Evolutionary conservation across 1,140 invertebrate genomes (phyloP).

Genomic region (Planococcus citri): DNA sequence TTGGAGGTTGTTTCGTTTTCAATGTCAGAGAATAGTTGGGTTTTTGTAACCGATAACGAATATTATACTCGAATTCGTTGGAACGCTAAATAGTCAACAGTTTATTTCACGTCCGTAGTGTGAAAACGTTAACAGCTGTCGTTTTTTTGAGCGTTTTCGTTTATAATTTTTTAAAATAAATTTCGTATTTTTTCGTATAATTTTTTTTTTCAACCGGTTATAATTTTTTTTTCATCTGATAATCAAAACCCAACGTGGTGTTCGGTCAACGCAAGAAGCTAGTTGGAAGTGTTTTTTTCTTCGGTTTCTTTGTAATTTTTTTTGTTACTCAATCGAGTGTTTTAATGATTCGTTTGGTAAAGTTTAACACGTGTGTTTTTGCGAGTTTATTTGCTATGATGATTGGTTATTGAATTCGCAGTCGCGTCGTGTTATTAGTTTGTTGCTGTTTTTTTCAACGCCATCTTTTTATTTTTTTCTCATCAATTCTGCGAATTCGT

Average conservation of each 20-base stretch:
- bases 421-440: not conserved
- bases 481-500: too few relatives aligned
- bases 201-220: not conserved
- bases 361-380: not conserved
- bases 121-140: constrained; percentile 3
- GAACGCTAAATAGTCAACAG: constrained; percentile 7
- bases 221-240: not conserved
- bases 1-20: constrained; percentile 19
- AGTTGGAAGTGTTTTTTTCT: too few relatives aligned
- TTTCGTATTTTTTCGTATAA: not conserved
- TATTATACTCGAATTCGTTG: not conserved
- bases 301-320: too few relatives aligned
- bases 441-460: not conserved
- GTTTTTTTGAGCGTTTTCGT: not conserved
- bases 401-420: not conserved
- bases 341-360: not conserved
- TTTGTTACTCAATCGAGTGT: too few relatives aligned
- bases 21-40: constrained; percentile 12
- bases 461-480: not conserved
- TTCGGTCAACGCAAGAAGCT: too few relatives aligned
- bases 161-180: not conserved
- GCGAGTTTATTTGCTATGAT: not conserved
- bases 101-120: constrained; percentile 11
- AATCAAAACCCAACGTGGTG: not conserved
- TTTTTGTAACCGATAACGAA: not conserved